phyloP scores from a whole-genome alignment of 2,888 invertebrate species.

The Tetranychus truncatus region DNA sequence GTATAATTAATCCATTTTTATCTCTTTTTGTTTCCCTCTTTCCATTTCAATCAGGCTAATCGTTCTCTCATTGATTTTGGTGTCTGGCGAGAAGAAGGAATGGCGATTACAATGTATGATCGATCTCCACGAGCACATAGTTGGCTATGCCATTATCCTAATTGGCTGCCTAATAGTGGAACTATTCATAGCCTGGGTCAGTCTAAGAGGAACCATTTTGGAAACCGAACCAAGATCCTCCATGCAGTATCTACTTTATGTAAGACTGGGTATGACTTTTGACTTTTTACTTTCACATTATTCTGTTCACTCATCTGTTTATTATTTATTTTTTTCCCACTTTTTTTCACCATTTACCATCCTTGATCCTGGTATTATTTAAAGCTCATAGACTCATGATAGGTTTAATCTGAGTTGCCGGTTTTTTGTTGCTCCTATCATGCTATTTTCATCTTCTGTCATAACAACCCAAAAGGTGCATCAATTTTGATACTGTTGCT shows the following conservation, averaged over 20 bases:
- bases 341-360: neutral
- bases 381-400: too few relatives aligned
- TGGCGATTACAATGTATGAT: conserved; percentile 30
- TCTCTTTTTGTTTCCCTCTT: too few relatives aligned
- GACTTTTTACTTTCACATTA: neutral
- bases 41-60: conserved; percentile 10
- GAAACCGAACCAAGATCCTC: conserved; percentile 48
- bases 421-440: neutral
- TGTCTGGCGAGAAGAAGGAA: conserved; percentile 3
- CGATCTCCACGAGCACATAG: conserved; percentile 37
- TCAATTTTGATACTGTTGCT: neutral
- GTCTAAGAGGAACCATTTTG: conserved; percentile 59
- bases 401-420: neutral
- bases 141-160: conserved; percentile 45
- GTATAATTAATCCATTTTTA: too few relatives aligned
- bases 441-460: neutral
- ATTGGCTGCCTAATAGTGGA: conserved; percentile 43
- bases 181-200: conserved; percentile 50
- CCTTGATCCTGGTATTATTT: neutral
- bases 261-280: conserved; percentile 45
- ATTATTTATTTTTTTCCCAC: neutral
- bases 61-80: conserved; percentile 13
- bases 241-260: conserved; percentile 60
- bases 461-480: neutral
- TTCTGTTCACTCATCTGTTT: neutral